A percentile compares a stretch with the other conserved stretches of the same genome.
phyloP scores from a whole-genome alignment of 2,888 invertebrate species.

The Nephrotoma flavescens region DNA sequence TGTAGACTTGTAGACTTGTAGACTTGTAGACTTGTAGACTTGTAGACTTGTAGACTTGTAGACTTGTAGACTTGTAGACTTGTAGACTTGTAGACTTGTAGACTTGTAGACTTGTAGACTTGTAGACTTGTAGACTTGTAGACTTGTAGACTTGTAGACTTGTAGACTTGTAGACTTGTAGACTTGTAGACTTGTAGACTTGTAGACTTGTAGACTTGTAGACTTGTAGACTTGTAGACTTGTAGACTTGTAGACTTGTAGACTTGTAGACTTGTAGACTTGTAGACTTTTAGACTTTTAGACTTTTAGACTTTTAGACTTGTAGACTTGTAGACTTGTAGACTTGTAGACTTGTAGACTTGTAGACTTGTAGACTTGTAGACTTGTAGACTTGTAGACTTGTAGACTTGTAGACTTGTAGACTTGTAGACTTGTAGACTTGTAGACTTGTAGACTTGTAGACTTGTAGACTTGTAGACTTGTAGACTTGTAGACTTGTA shows the following conservation, averaged over 20 bases:
- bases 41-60: not conserved
- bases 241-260: not conserved
- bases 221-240: not conserved
- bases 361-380: not conserved
- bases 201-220: not conserved
- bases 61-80: not conserved
- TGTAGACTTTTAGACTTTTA: not conserved
- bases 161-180: not conserved
- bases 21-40: not conserved
- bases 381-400: not conserved
- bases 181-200: not conserved
- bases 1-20: not conserved
- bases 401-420: not conserved
- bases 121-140: not conserved
- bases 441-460: not conserved
- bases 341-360: not conserved
- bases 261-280: not conserved
- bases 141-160: not conserved
- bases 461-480: not conserved
- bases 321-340: not conserved
- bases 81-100: not conserved
- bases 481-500: not conserved
- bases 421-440: not conserved
- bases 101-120: not conserved
- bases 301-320: not conserved